Conservation (phyloP, 2,888 invertebrate species). For the Sarcophaga variegata region DNA sequence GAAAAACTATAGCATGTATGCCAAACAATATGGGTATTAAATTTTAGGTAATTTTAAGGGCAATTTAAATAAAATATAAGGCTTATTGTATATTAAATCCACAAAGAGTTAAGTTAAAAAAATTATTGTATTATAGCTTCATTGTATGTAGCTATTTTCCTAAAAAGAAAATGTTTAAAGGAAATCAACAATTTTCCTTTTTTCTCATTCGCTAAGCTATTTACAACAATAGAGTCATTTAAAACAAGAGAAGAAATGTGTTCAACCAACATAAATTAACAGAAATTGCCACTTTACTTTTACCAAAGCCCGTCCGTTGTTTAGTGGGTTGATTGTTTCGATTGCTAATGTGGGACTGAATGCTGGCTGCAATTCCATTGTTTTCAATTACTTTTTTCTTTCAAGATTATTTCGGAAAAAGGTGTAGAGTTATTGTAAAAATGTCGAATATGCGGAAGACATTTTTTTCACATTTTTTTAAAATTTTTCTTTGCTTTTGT, state of each 20-base stretch:
- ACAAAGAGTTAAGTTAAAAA: too few species aligned
- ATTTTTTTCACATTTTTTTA: slow-evolving; percentile 46
- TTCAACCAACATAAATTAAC: neutral
- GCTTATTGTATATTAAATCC: neutral
- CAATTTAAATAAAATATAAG: slow-evolving; percentile 4
- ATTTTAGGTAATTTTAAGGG: neutral
- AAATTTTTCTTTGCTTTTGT: neutral
- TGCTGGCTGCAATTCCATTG: slow-evolving; percentile 3
- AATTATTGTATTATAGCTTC: too few species aligned
- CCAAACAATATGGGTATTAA: neutral
- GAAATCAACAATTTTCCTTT: too few species aligned
- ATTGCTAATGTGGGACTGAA: slow-evolving; percentile 53
- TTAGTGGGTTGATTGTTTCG: slow-evolving; percentile 48
- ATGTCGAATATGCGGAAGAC: slow-evolving; percentile 67
- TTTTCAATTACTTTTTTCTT: neutral
- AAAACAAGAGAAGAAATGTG: too few species aligned
- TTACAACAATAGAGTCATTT: too few species aligned
- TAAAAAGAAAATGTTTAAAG: too few species aligned
- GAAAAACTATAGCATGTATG: neutral
- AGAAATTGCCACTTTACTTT: neutral
- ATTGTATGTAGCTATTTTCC: too few species aligned
- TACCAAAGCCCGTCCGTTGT: slow-evolving; percentile 1
- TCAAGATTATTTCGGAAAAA: slow-evolving; percentile 38
- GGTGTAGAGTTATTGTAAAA: slow-evolving; percentile 53
- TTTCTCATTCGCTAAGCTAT: too few species aligned